Percentiles rank a stretch among this genome's conserved stretches.
phyloP scores from a whole-genome alignment of 2,888 invertebrate species.

The Acleris emargana region DNA sequence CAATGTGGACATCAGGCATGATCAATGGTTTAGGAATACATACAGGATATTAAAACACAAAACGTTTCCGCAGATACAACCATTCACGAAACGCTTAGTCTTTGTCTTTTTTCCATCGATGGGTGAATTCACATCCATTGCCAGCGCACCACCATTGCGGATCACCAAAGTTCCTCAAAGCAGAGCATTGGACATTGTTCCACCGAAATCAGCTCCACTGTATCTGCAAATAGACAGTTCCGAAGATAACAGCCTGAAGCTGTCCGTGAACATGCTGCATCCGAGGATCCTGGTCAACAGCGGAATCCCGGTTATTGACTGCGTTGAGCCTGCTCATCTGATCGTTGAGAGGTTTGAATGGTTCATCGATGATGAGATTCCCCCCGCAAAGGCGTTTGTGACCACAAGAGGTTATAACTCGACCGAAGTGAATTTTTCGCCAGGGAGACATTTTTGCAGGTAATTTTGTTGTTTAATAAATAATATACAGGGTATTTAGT shows the following conservation, averaged over 20 bases:
- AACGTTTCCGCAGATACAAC: constrained; percentile 40
- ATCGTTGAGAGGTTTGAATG: constrained; percentile 69
- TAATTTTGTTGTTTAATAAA: no score
- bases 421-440: constrained; percentile 57
- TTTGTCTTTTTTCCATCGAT: constrained; percentile 63
- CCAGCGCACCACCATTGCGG: constrained; percentile 55
- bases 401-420: constrained; percentile 60
- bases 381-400: constrained; percentile 56
- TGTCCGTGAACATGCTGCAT: constrained; percentile 61
- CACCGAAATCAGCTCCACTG: constrained; percentile 62
- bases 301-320: constrained; percentile 55
- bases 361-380: constrained; percentile 60
- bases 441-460: constrained; percentile 75
- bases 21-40: no score
- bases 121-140: constrained; percentile 60
- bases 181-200: constrained; percentile 55
- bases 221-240: constrained; percentile 73
- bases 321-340: constrained; percentile 64
- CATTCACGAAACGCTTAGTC: constrained; percentile 44
- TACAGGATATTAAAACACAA: neutral
- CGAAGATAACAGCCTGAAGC: constrained; percentile 54
- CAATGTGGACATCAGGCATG: no score
- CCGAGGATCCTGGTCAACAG: constrained; percentile 64
- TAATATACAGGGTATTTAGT: no score
- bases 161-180: constrained; percentile 50